A percentile compares a stretch with the other conserved stretches of the same genome.
These are phyloP conservation scores for Altica lythri DNA, from an alignment of 2,888 invertebrate species.

Conservation along the genomic window DNA sequence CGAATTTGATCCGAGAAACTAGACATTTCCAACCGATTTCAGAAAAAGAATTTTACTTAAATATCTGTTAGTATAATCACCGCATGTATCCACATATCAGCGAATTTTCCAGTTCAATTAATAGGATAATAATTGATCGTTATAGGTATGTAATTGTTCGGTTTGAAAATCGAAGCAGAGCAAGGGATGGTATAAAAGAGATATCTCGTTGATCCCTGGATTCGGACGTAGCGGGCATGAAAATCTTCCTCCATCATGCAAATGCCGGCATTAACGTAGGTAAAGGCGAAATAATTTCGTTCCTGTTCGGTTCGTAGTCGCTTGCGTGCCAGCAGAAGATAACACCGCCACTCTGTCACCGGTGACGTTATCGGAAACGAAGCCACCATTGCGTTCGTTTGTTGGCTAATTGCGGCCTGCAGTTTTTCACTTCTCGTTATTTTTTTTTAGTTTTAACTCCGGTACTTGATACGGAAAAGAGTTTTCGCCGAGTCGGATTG, in stretches of 20 bases:
- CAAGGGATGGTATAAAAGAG: too few species aligned
- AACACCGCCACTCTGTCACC: constrained; percentile 62
- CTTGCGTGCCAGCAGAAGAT: constrained; percentile 61
- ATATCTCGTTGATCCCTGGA: neutral
- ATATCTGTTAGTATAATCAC: too few species aligned
- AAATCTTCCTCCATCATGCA: constrained; percentile 27
- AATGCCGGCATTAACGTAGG: constrained; percentile 26
- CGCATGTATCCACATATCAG: too few species aligned
- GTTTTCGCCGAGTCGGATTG: neutral
- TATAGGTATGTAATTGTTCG: too few species aligned
- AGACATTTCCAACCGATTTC: too few species aligned
- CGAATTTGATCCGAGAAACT: too few species aligned
- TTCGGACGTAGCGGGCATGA: constrained; percentile 3
- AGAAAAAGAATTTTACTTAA: too few species aligned
- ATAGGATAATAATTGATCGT: too few species aligned
- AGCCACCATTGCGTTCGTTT: constrained; percentile 39
- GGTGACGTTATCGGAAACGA: constrained; percentile 59
- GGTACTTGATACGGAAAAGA: constrained; percentile 4
- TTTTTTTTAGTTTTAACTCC: constrained; percentile 11
- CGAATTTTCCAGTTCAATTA: too few species aligned
- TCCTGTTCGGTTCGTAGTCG: constrained; percentile 55
- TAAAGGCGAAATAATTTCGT: constrained; percentile 23
- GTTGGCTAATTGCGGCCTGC: constrained; percentile 33
- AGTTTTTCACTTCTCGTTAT: constrained; percentile 21
- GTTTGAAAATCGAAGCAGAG: neutral